Evolutionary conservation across 2,797 vertebrate genomes (phyloP), one percentile per base, ranked within the genome.

Genomic region (Xyrichtys novacula): DNA sequence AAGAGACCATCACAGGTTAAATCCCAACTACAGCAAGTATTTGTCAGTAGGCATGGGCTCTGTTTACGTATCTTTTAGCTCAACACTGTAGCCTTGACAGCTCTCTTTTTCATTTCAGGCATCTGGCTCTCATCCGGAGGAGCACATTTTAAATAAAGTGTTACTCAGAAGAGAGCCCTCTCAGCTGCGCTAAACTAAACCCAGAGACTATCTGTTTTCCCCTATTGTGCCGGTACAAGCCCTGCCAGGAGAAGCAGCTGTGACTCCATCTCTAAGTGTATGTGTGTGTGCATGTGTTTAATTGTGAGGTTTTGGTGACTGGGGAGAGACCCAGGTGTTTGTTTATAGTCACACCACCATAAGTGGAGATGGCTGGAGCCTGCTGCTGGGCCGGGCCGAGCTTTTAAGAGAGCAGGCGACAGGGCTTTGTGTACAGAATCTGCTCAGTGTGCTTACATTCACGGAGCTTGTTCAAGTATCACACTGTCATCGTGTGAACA

Each of bases 301-400:
- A 84, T 83, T 78, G 74, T 66, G 36, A 58, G 61, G 65, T 71
- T 83, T 56, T 81, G 58, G 78, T 80, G 78, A 82, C 65, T 65
- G 53, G 78, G 73, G 73, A 79, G 83, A 85, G 71, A 73, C 67
- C 85, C 74, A 85, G 81, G 74, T 89, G 88, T 90, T 89, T 90
- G 86, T 88, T 91, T 88, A 85, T 71, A 72, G 75, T 87, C 78
- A 74, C 82, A 84, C 83, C 80, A 75, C 78, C 78, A 72, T 87
- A 88, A 89, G 85, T 85, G 84, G 85, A 66, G 61, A 67, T 80
- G 60, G 75, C 69, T 61, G 72, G 71, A 73, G 63, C 77, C 70
- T 53, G 61, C 74, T 73, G 71, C 69, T 44, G 66, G 57, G 73
- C 66, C 7, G 58, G 25, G 23, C 57, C 32, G 63, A 59, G 66